phyloP scores from a whole-genome alignment of 2,797 vertebrate genomes.

The Florisuga fusca region DNA sequence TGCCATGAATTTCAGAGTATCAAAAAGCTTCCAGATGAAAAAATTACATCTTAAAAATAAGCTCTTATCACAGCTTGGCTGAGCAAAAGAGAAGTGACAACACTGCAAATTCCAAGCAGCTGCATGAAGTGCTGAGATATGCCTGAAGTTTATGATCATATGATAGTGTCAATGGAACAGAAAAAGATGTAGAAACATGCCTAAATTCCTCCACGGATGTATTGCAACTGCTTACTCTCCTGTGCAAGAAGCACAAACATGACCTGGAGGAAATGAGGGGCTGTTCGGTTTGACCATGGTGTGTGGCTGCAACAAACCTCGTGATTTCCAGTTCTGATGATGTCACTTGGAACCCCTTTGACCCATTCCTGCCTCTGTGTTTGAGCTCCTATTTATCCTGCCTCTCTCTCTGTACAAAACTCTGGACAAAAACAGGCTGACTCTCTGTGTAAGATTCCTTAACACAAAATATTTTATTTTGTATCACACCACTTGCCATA shows the following conservation, averaged over 20 bases:
- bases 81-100: not conserved
- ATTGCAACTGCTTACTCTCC: not conserved
- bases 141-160: not conserved
- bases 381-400: not conserved
- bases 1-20: not conserved
- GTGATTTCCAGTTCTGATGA: not conserved
- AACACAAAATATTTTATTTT: not conserved
- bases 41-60: not conserved
- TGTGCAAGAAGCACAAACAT: not conserved
- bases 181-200: not conserved
- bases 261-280: not conserved
- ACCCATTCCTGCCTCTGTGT: not conserved
- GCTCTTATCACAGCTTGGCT: not conserved
- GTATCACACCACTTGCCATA: not conserved
- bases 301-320: not conserved
- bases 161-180: not conserved
- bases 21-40: not conserved
- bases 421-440: no score
- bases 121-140: not conserved
- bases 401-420: not conserved
- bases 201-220: not conserved
- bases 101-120: not conserved
- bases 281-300: not conserved
- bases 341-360: not conserved
- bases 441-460: not conserved